A percentile compares a stretch with the other conserved stretches of the same genome.
These are phyloP conservation scores for Rhabdophis nuchalis DNA, from an alignment of 2,797 vertebrate species.

Conservation along the genomic window DNA sequence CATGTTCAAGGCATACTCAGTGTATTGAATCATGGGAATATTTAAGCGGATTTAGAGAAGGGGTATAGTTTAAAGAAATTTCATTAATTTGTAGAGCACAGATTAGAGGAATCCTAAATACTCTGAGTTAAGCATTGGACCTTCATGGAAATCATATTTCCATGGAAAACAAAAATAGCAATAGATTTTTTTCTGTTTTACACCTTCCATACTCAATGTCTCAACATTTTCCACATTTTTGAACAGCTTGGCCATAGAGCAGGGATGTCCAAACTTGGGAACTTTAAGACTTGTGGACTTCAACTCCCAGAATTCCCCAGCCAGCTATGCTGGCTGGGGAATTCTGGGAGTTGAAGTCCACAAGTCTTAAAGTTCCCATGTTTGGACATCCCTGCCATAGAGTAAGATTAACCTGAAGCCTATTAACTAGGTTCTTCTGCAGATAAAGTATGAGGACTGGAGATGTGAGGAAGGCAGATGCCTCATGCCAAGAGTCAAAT, in stretches of 20 bases:
- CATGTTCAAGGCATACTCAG: slow-evolving; percentile 59
- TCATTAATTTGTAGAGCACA: neutral
- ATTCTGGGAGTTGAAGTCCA: no score
- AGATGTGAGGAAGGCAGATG: neutral
- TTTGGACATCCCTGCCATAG: no score
- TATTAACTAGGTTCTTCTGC: neutral
- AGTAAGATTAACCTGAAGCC: neutral
- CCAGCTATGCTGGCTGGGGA: no score
- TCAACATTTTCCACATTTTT: neutral
- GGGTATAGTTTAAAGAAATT: slow-evolving; percentile 44
- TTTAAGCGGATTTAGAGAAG: slow-evolving; percentile 39
- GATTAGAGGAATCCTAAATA: neutral
- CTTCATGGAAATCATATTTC: slow-evolving; percentile 44
- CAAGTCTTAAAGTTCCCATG: no score
- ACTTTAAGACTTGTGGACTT: no score
- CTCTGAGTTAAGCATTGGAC: slow-evolving; percentile 15
- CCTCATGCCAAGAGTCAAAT: neutral
- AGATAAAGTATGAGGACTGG: neutral
- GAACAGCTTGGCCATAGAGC: neutral
- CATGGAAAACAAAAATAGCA: neutral
- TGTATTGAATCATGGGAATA: slow-evolving; percentile 59
- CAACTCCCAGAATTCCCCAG: no score
- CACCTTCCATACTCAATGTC: neutral
- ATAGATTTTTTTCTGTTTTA: neutral
- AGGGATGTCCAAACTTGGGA: no score